Percentiles rank a stretch among this genome's conserved stretches.
These are phyloP conservation scores for Athalia circularis DNA, from an alignment of 2,888 invertebrate species.

Conservation along the genomic window DNA sequence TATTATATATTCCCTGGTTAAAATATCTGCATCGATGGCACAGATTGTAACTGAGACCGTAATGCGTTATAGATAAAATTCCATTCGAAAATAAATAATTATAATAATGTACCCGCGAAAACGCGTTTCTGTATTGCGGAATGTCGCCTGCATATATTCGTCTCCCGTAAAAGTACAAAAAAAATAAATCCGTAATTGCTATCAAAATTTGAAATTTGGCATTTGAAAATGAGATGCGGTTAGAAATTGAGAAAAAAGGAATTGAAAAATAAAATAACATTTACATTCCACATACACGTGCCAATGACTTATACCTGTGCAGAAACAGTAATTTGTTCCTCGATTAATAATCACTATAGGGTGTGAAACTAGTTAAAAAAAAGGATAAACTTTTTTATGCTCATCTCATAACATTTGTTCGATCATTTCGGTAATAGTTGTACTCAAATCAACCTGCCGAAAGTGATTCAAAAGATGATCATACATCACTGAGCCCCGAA, in stretches of 20 bases:
- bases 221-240: background rate
- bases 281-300: background rate
- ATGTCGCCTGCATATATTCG: no score
- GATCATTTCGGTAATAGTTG: no score
- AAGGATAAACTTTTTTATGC: background rate
- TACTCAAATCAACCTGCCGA: background rate
- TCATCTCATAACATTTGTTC: slow-evolving; percentile 1
- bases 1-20: no score
- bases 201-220: no score
- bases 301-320: background rate
- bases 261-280: background rate
- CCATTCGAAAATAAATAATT: no score
- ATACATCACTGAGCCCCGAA: background rate
- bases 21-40: no score
- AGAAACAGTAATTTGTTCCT: background rate
- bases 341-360: slow-evolving; percentile 9
- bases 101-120: no score
- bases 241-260: background rate
- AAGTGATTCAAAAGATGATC: slow-evolving; percentile 11
- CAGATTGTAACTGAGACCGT: no score
- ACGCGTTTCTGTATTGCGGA: no score
- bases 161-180: no score
- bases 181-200: no score
- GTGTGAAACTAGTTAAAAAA: slow-evolving; percentile 22
- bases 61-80: no score